These are phyloP conservation scores for Cryptotis parvus DNA, from an alignment of 2,113 vertebrate species.

Conservation along the genomic window DNA sequence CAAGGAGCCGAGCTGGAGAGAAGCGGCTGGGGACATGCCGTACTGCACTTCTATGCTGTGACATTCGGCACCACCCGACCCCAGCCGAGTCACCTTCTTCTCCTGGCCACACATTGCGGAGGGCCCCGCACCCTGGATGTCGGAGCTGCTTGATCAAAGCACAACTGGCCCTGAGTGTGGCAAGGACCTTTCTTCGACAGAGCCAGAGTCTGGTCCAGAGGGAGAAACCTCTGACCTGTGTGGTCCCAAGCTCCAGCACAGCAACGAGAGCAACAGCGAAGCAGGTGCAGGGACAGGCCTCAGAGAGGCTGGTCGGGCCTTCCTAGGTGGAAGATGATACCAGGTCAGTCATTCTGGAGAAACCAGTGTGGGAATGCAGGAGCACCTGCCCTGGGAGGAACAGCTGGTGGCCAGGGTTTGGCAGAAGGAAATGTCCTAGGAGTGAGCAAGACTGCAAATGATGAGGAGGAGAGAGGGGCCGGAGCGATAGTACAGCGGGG, in stretches of 20 bases:
- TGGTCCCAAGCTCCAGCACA: too few species aligned
- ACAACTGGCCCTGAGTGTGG: background rate
- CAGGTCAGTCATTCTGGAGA: too few species aligned
- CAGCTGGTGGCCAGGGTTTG: too few species aligned
- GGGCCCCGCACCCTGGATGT: accelerated
- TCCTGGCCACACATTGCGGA: background rate
- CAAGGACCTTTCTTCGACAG: background rate
- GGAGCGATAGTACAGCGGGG: too few species aligned
- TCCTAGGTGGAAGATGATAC: too few species aligned
- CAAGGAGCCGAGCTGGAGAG: background rate
- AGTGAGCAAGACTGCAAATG: background rate
- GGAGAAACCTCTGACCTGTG: background rate
- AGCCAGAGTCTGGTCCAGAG: background rate
- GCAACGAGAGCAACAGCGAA: background rate
- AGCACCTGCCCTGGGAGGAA: too few species aligned
- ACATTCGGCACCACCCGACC: background rate
- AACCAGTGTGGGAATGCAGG: too few species aligned
- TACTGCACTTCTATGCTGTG: accelerated
- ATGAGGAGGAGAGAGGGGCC: too few species aligned
- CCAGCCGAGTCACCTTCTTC: background rate
- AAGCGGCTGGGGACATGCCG: background rate
- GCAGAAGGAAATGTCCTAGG: background rate
- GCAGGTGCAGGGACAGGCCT: too few species aligned
- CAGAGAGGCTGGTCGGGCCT: too few species aligned
- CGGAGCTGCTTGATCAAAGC: background rate